phyloP scores from a whole-genome alignment of 2,888 invertebrate species.

The Coecobrya sp. region DNA sequence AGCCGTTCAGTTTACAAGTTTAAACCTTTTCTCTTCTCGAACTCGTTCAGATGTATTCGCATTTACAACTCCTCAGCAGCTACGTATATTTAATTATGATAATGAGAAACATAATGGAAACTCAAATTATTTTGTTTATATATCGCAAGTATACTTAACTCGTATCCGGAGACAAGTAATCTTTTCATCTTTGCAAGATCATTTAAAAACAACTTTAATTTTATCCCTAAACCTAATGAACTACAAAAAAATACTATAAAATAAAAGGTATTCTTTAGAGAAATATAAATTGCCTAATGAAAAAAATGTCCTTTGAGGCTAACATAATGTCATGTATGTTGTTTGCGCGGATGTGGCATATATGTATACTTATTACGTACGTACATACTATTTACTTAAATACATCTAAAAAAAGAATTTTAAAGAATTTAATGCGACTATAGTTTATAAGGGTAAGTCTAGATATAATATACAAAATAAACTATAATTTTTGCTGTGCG shows the following conservation, averaged over 20 bases:
- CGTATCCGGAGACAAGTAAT: not conserved
- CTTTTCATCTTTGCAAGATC: not conserved
- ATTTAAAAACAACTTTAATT: not conserved
- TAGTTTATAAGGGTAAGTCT: not conserved
- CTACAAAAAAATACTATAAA: not conserved
- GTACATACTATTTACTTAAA: not conserved
- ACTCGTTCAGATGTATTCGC: not conserved
- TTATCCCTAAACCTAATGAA: not conserved
- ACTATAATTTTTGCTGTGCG: constrained; percentile 64
- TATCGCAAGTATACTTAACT: not conserved
- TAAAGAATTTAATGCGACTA: not conserved
- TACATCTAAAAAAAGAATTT: not conserved
- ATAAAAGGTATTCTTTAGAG: not conserved
- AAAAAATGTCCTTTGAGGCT: not conserved
- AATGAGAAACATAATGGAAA: constrained; percentile 16
- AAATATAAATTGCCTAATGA: not conserved
- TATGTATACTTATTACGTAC: constrained; percentile 2
- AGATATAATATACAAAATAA: constrained; percentile 15
- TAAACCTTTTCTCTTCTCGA: not conserved
- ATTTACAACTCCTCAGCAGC: constrained; percentile 7
- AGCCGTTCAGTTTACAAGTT: not conserved
- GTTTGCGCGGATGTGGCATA: not conserved
- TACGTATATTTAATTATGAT: not conserved
- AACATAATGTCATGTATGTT: not conserved
- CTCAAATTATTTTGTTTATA: constrained; percentile 36